A percentile compares a stretch with the other conserved stretches of the same genome.
phyloP scores from a whole-genome alignment of 2,888 invertebrate species.

The Argyresthia albistria region DNA sequence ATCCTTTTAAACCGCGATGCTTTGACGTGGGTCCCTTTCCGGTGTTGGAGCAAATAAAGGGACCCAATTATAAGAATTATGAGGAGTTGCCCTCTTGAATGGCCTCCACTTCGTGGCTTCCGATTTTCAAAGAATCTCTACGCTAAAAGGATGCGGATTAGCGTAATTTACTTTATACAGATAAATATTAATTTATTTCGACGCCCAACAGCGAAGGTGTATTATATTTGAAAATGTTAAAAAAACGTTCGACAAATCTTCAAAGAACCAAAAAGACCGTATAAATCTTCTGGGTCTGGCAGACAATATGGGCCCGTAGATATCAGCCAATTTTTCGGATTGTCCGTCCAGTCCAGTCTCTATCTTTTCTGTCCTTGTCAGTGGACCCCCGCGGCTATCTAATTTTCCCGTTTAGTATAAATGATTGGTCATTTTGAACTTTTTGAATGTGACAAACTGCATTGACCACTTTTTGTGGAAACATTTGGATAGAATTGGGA shows the following conservation, averaged over 20 bases:
- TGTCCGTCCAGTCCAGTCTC: not conserved
- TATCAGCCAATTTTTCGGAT: constrained; percentile 19
- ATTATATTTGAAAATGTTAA: constrained; percentile 9
- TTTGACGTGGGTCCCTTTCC: constrained; percentile 62
- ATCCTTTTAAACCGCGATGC: constrained; percentile 54
- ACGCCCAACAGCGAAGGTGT: not conserved
- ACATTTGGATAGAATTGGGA: no score
- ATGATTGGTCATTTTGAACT: not conserved
- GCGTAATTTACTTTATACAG: constrained; percentile 22
- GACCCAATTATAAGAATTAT: constrained; percentile 62
- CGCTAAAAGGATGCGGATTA: constrained; percentile 42
- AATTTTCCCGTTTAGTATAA: constrained; percentile 25
- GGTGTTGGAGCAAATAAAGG: constrained; percentile 43
- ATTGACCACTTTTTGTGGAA: no score
- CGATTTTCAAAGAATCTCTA: constrained; percentile 54
- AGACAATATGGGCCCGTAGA: constrained; percentile 24
- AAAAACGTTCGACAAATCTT: constrained; percentile 2
- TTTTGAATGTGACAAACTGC: not conserved
- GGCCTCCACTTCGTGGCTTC: constrained; percentile 46
- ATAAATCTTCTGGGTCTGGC: constrained; percentile 12
- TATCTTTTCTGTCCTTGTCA: constrained; percentile 32
- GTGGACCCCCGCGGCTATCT: constrained; percentile 49
- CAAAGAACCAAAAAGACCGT: constrained; percentile 10
- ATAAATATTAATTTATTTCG: not conserved
- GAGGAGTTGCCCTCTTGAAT: constrained; percentile 33